phyloP scores from a whole-genome alignment of 92 coral and sea anemone genomes.

The Phenganax subtilis region DNA sequence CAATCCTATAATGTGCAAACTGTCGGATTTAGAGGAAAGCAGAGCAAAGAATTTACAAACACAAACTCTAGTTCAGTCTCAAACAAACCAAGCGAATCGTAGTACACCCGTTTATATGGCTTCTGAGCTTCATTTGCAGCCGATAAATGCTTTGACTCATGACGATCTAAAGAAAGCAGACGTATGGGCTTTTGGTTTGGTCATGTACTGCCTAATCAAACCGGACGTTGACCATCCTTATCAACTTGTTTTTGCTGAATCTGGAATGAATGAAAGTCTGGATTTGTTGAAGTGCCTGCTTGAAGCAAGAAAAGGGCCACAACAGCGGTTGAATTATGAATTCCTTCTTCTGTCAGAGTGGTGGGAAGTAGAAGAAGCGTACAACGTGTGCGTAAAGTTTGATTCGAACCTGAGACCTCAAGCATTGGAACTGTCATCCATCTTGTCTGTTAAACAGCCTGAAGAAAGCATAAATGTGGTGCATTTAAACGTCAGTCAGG shows the following conservation, averaged over 20 bases:
- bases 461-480: neutral
- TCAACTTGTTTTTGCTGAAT: conserved; percentile 4
- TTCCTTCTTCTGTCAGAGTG: conserved; percentile 9
- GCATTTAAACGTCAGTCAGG: conserved; percentile 13
- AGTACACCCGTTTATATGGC: conserved; percentile 19
- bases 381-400: neutral
- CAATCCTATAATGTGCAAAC: neutral
- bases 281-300: neutral
- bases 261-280: neutral
- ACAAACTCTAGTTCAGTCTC: neutral
- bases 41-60: conserved; percentile 8
- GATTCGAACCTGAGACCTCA: neutral
- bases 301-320: neutral
- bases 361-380: conserved; percentile 16
- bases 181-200: conserved; percentile 14
- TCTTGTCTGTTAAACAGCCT: neutral
- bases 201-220: conserved; percentile 5
- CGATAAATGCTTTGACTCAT: neutral
- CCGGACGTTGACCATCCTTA: conserved; percentile 14
- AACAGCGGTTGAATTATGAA: neutral
- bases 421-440: neutral
- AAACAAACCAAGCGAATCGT: conserved; percentile 1
- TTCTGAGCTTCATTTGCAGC: neutral
- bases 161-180: conserved; percentile 18
- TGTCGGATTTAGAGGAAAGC: conserved; percentile 10